Conservation (phyloP, 1,140 invertebrate species). For the Aleiodes sp. region DNA sequence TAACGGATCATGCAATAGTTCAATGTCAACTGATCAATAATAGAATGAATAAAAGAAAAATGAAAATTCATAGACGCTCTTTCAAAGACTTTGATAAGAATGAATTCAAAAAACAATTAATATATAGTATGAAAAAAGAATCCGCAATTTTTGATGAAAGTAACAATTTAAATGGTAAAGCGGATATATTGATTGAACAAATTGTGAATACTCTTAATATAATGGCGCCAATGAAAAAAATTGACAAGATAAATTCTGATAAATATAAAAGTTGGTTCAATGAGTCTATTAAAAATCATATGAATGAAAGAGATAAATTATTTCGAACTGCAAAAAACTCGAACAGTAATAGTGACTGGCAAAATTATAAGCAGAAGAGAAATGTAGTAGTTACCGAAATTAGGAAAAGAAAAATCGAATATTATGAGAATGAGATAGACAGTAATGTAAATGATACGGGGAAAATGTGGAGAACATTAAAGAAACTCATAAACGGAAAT, state of each 20-base stretch:
- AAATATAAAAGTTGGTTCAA: conserved; percentile 26
- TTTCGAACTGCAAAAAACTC: background rate
- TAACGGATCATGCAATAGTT: conserved; percentile 26
- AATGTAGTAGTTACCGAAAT: conserved; percentile 19
- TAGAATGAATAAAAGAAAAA: background rate
- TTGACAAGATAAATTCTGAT: background rate
- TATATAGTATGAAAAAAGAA: background rate
- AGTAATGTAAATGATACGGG: conserved; percentile 1
- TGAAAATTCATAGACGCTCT: background rate
- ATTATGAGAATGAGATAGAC: conserved; percentile 15
- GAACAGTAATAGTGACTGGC: background rate
- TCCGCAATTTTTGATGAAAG: too few relatives aligned
- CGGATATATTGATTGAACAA: background rate
- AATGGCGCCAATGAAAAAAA: background rate
- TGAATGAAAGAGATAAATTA: conserved; percentile 6
- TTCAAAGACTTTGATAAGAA: background rate
- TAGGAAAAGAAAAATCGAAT: conserved; percentile 8
- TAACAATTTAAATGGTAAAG: background rate
- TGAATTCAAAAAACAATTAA: background rate
- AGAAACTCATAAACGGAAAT: background rate
- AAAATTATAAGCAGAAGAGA: background rate
- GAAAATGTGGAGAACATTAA: conserved; percentile 15
- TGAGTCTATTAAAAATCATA: conserved; percentile 12
- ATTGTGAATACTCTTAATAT: conserved; percentile 22
- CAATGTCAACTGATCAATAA: background rate